Evolutionary conservation across 2,113 vertebrate genomes (phyloP), one percentile per base, ranked within the genome.

Genomic region (Caracal caracal): DNA sequence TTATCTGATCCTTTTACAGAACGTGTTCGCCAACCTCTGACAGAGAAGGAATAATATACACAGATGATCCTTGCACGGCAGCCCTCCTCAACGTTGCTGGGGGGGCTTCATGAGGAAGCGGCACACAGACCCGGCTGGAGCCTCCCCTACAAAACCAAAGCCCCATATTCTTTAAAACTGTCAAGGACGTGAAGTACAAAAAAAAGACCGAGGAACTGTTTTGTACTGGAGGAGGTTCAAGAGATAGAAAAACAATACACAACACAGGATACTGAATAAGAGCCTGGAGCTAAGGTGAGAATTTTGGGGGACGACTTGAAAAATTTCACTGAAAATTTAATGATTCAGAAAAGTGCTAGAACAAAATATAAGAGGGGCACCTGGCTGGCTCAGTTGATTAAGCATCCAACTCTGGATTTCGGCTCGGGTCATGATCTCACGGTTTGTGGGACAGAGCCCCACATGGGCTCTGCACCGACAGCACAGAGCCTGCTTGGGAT

Each of bases 301-400:
- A n/a, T 63, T 24, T 47, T 10, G 0, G 16, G 71, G 49, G n/a
- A 6, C 3, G 80, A 71, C 0, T 8, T 22, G 56, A n/a, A 96
- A 51, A 33, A 85, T 35, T 30, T 79, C 79, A 89, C 6, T 12
- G 28, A 99, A 99, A 99, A 99, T 89, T 98, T 99, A 97, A 99
- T 99, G 99, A 79, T 94, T 76, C 79, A 99, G 96, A 98, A 99
- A 98, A 99, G 99, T 61, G 98, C 98, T 1, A 97, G 6, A 95
- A 94, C 63, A 98, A 98, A 26, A 94, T 97, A 59, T 98, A 98
- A 73, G 98, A 59, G 20, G 20, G 56, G 56, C 56, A 22, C 20
- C 56, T 9, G 56, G 56, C 56, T 59, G 20, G 20, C 56, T 59
- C 20, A 22, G 56, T 24, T 59, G 56, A 20, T 22, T 9, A 59